Percentiles rank a stretch among this genome's conserved stretches.
Evolutionary conservation across 1,140 invertebrate species (phyloP).

Genomic region (Drosophila orena): DNA sequence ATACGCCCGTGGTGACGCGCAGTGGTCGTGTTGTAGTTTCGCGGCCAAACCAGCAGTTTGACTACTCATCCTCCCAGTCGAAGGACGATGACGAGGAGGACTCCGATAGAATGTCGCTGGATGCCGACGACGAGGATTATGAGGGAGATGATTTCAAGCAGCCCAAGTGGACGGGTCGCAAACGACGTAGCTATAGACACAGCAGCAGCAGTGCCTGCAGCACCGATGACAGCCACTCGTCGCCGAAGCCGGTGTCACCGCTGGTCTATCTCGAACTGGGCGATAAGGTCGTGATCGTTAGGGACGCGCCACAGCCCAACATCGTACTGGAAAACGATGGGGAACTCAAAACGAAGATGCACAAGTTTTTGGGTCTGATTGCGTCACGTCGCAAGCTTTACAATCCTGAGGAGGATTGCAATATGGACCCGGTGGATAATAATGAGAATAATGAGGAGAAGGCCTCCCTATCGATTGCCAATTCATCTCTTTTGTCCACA

Average conservation of each 20-base stretch:
- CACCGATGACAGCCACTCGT: conserved; percentile 9
- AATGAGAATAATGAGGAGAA: background rate
- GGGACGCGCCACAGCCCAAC: conserved; percentile 15
- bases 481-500: too few relatives aligned
- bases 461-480: background rate
- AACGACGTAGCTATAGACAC: conserved; percentile 17
- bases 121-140: conserved; percentile 41
- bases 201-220: conserved; percentile 23
- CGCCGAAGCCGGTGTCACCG: background rate
- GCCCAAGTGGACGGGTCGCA: conserved; percentile 19
- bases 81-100: conserved; percentile 10
- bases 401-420: conserved; percentile 39
- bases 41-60: conserved; percentile 45
- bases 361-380: conserved; percentile 56
- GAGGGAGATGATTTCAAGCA: background rate
- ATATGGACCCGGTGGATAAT: conserved; percentile 8
- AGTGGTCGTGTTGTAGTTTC: conserved; percentile 53
- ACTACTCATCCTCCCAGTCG: conserved; percentile 51
- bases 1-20: conserved; percentile 36
- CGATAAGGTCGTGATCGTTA: conserved; percentile 23
- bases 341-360: conserved; percentile 40
- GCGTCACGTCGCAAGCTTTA: conserved; percentile 53
- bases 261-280: conserved; percentile 51
- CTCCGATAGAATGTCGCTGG: background rate
- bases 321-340: conserved; percentile 30